Evolutionary conservation across 2,888 invertebrate genomes (phyloP).

Genomic region (Cordilura impudica): DNA sequence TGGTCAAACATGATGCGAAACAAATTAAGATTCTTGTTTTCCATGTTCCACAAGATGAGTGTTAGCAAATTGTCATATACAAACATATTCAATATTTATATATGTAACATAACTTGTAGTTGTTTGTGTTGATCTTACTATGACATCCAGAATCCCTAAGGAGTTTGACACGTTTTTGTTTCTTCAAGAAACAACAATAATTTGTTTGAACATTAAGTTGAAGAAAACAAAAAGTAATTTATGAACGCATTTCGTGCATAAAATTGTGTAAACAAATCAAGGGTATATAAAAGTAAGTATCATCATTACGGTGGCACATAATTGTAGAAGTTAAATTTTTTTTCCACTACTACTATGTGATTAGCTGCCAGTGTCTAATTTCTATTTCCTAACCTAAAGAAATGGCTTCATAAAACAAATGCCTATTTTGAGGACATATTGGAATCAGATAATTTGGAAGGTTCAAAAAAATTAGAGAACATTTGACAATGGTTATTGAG

Average conservation of each 20-base stretch:
- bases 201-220: slow-evolving; percentile 26
- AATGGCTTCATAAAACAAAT: too few species aligned
- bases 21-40: slow-evolving; percentile 43
- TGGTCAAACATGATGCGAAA: slow-evolving; percentile 46
- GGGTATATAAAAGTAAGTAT: slow-evolving; percentile 14
- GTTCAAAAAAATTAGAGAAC: too few species aligned
- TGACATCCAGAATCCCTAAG: slow-evolving; percentile 41
- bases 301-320: neutral
- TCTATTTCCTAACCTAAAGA: too few species aligned
- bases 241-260: slow-evolving; percentile 52
- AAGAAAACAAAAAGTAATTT: slow-evolving; percentile 37
- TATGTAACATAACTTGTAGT: slow-evolving; percentile 8
- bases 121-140: slow-evolving; percentile 42
- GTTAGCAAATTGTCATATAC: slow-evolving; percentile 34
- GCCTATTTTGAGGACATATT: too few species aligned
- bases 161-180: slow-evolving; percentile 49
- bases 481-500: too few species aligned
- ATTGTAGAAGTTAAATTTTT: too few species aligned
- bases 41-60: slow-evolving; percentile 5
- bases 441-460: too few species aligned
- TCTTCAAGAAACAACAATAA: slow-evolving; percentile 22
- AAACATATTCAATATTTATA: slow-evolving; percentile 27
- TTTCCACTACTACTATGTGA: too few species aligned
- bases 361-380: neutral
- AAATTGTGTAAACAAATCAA: slow-evolving; percentile 58